phyloP scores from a whole-genome alignment of 2,888 invertebrate genomes.

The Chironomus tentans region DNA sequence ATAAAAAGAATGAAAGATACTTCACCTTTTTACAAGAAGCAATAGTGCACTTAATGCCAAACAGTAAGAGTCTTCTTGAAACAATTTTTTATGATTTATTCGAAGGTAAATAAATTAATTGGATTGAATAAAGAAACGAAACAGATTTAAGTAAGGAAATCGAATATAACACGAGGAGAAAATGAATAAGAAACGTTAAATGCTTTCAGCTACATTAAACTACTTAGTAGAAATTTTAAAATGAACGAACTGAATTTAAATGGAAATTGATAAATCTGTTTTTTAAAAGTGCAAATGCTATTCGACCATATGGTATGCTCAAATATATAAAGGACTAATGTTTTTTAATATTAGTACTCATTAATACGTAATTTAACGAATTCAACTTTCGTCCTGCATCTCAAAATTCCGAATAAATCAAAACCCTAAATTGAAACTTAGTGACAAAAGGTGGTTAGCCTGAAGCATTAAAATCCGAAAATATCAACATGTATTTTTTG shows the following conservation, averaged over 20 bases:
- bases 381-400: no score
- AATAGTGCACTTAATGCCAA: slow-evolving; percentile 24
- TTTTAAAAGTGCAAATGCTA: no score
- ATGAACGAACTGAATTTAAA: not conserved
- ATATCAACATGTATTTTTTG: no score
- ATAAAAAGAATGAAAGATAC: not conserved
- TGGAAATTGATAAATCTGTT: not conserved
- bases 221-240: no score
- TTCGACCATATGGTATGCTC: no score
- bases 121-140: not conserved
- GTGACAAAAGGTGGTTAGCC: no score
- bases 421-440: no score
- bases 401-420: no score
- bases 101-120: slow-evolving; percentile 26
- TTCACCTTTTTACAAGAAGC: slow-evolving; percentile 17
- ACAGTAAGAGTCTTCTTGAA: not conserved
- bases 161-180: not conserved
- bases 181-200: slow-evolving; percentile 6
- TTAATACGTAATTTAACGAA: no score
- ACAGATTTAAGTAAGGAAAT: not conserved
- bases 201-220: not conserved
- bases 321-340: no score
- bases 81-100: slow-evolving; percentile 23
- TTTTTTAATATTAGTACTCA: no score
- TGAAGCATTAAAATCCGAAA: no score